phyloP scores from a whole-genome alignment of 2,888 invertebrate genomes.

The Ectemnius cavifrons region DNA sequence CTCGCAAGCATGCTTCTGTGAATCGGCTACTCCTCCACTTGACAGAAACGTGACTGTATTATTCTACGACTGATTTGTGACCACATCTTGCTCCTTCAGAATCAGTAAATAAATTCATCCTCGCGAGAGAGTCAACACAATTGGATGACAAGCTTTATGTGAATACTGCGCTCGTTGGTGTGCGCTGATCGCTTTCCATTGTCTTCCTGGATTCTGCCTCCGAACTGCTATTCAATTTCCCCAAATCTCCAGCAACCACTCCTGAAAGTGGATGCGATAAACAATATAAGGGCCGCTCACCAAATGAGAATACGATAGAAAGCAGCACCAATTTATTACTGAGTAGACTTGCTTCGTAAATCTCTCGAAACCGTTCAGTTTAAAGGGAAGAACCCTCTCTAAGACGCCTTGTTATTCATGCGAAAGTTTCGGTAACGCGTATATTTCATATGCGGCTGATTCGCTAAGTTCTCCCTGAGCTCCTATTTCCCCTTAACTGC shows the following conservation, averaged over 20 bases:
- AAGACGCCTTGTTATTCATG: too few relatives aligned
- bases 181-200: conserved; percentile 44
- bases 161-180: conserved; percentile 44
- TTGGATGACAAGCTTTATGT: conserved; percentile 37
- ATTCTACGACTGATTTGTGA: too few relatives aligned
- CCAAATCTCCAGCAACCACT: not conserved
- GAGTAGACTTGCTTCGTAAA: not conserved
- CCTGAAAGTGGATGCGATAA: not conserved
- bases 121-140: conserved; percentile 8
- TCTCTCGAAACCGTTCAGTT: not conserved
- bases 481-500: too few relatives aligned
- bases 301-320: not conserved
- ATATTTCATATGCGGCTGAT: too few relatives aligned
- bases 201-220: conserved; percentile 16
- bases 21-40: too few relatives aligned
- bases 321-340: not conserved
- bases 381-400: too few relatives aligned
- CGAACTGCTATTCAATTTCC: not conserved
- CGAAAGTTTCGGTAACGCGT: too few relatives aligned
- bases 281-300: not conserved
- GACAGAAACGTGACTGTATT: too few relatives aligned
- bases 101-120: not conserved
- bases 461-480: too few relatives aligned
- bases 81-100: not conserved
- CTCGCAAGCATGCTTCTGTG: too few relatives aligned